phyloP scores from a whole-genome alignment of 2,888 invertebrate genomes.

The Metacarcinus magister region DNA sequence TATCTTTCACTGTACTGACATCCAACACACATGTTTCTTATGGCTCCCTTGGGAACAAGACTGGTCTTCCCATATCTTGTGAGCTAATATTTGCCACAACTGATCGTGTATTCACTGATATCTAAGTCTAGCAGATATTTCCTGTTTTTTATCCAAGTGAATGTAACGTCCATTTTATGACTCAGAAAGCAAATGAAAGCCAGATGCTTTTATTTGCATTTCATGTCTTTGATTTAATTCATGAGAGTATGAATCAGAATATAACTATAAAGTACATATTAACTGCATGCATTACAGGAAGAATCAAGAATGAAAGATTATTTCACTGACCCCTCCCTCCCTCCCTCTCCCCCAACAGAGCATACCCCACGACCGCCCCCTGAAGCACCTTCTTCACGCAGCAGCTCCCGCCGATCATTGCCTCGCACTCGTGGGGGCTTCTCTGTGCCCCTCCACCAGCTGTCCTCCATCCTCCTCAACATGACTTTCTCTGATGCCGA shows the following conservation, averaged over 20 bases:
- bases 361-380: not conserved
- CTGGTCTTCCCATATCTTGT: not conserved
- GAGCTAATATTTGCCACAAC: not conserved
- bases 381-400: not conserved
- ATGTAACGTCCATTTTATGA: not conserved
- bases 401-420: conserved; percentile 17
- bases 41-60: not conserved
- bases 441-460: conserved; percentile 72
- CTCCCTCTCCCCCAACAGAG: conserved; percentile 9
- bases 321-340: not conserved
- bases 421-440: conserved; percentile 59
- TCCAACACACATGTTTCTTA: not conserved
- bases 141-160: not conserved
- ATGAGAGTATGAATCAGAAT: too few relatives aligned
- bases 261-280: too few relatives aligned
- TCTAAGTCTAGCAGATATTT: not conserved
- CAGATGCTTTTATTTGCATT: too few relatives aligned
- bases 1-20: not conserved
- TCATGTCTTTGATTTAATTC: too few relatives aligned
- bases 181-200: too few relatives aligned
- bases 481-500: conserved; percentile 81
- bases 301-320: not conserved
- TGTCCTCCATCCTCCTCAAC: conserved; percentile 72
- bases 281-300: not conserved
- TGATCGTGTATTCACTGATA: not conserved